These are phyloP conservation scores for Falco punctatus DNA, from an alignment of 2,113 vertebrate species.

Conservation along the genomic window DNA sequence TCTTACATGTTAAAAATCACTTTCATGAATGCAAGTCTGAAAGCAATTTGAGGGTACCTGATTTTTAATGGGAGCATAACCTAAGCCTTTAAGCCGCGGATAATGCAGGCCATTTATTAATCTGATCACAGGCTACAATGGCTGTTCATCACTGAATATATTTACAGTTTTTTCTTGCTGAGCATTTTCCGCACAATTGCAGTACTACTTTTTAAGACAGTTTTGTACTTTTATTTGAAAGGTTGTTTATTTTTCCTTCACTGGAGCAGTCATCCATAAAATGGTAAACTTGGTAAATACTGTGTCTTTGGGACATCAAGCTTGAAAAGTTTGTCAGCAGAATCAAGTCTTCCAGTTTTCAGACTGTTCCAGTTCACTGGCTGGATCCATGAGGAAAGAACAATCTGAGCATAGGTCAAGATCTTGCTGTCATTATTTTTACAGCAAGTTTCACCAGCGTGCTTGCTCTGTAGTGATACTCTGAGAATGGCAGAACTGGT, in stretches of 20 bases:
- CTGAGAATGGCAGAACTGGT: background rate
- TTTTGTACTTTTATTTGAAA: conserved; percentile 16
- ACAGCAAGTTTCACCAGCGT: background rate
- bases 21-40: background rate
- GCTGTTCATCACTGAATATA: background rate
- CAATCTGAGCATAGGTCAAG: conserved; percentile 29
- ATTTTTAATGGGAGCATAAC: background rate
- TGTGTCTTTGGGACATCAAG: background rate
- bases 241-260: background rate
- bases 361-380: conserved; percentile 58
- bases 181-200: background rate
- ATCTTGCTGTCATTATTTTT: conserved; percentile 32
- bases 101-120: background rate
- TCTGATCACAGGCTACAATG: background rate
- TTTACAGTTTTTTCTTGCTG: background rate
- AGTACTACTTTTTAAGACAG: conserved; percentile 7
- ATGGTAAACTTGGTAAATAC: conserved; percentile 55
- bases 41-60: background rate
- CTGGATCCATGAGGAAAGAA: conserved; percentile 15
- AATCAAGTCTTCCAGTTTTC: conserved; percentile 44
- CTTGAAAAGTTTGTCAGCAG: conserved; percentile 63
- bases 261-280: conserved; percentile 3
- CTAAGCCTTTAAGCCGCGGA: background rate
- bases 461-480: background rate
- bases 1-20: background rate